Evolutionary conservation across 2,797 vertebrate species (phyloP).

Genomic region (Acanthiza pusilla): DNA sequence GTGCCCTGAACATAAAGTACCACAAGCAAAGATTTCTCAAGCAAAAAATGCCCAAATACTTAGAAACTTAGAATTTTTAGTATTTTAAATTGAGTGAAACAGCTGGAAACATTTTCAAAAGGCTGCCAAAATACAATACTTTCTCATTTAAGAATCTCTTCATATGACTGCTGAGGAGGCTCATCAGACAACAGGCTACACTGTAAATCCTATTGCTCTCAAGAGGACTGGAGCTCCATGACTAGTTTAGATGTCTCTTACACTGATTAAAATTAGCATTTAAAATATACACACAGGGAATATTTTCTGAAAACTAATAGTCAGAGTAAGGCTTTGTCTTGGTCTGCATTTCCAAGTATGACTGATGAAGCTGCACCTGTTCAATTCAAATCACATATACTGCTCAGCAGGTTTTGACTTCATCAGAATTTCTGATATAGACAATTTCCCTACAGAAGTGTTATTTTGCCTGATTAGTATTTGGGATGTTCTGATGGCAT

Average conservation of each 20-base stretch:
- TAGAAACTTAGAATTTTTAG: neutral
- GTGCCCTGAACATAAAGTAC: neutral
- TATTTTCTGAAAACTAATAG: neutral
- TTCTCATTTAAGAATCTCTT: neutral
- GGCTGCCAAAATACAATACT: neutral
- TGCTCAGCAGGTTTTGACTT: conserved; percentile 10
- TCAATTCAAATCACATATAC: neutral
- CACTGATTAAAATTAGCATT: conserved; percentile 42
- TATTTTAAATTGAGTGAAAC: neutral
- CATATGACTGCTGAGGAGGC: neutral
- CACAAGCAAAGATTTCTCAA: neutral
- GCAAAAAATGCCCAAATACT: neutral
- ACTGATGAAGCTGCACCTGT: neutral
- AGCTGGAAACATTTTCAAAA: neutral
- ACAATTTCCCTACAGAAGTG: neutral
- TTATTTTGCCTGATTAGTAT: neutral
- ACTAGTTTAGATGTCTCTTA: neutral
- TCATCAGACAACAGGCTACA: neutral
- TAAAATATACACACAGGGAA: conserved; percentile 7
- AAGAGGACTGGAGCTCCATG: neutral
- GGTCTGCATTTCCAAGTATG: neutral
- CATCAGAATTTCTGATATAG: neutral
- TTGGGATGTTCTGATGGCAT: neutral
- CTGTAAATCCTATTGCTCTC: neutral
- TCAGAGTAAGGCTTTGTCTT: neutral